These are phyloP conservation scores for Apis mellifera DNA, from an alignment of 1,140 invertebrate species.

Conservation along the genomic window Amel_HAv3.1 CM009937.2:13686001-13686500, in stretches of 20 bases:
- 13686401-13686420: conserved; percentile 14
- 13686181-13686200: not conserved
- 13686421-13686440: not conserved
- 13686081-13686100: not conserved
- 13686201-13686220: not conserved
- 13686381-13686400: not conserved
- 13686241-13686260: not conserved
- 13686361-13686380: not conserved
- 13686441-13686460: too few relatives aligned
- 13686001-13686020: not conserved
- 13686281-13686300: not conserved
- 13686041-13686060: not conserved
- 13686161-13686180: not conserved
- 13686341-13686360: conserved; percentile 10
- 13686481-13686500: not conserved
- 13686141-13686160: not conserved
- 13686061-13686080: not conserved
- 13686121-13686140: not conserved
- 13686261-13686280: not conserved
- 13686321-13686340: not conserved
- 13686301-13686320: not conserved
- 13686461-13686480: not conserved
- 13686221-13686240: conserved; percentile 6
- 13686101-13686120: not conserved
- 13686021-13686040: not conserved